A percentile compares a stretch with the other conserved stretches of the same genome.
Conservation (phyloP, 92 coral and sea anemone genomes). For the Palythoa heliodiscus region DNA sequence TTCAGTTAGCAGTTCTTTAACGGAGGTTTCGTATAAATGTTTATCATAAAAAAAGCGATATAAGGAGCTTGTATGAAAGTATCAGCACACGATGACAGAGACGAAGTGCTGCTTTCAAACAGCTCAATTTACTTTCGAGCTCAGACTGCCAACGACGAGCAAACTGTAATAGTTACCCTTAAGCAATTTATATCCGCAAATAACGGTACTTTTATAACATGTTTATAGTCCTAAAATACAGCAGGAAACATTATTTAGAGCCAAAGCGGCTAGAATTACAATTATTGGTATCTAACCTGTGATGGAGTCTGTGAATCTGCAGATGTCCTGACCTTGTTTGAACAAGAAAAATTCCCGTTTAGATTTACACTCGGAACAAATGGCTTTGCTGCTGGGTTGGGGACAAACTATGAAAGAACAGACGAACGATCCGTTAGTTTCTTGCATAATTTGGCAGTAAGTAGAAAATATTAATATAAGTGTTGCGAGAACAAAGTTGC, state of each 20-base stretch:
- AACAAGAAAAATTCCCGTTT: conserved; percentile 81
- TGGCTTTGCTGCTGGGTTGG: conserved; percentile 99
- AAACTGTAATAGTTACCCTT: background rate
- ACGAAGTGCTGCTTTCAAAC: conserved; percentile 40
- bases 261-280: conserved; percentile 43
- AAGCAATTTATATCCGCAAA: background rate
- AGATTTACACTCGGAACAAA: conserved; percentile 96
- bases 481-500: conserved; percentile 41
- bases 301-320: conserved; percentile 55
- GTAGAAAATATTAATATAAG: conserved; percentile 1
- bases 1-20: background rate
- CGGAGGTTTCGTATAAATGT: background rate
- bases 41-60: conserved; percentile 8
- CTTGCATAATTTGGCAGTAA: background rate
- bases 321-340: conserved; percentile 86
- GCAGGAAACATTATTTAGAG: background rate
- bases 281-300: conserved; percentile 42
- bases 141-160: background rate
- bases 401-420: conserved; percentile 78
- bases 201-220: background rate
- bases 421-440: background rate
- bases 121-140: background rate
- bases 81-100: conserved; percentile 6
- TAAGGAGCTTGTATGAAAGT: background rate
- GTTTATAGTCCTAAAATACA: conserved; percentile 23